Base-by-base conservation (phyloP, 1,140 invertebrate genomes). In the Tachypleus tridentatus region DNA sequence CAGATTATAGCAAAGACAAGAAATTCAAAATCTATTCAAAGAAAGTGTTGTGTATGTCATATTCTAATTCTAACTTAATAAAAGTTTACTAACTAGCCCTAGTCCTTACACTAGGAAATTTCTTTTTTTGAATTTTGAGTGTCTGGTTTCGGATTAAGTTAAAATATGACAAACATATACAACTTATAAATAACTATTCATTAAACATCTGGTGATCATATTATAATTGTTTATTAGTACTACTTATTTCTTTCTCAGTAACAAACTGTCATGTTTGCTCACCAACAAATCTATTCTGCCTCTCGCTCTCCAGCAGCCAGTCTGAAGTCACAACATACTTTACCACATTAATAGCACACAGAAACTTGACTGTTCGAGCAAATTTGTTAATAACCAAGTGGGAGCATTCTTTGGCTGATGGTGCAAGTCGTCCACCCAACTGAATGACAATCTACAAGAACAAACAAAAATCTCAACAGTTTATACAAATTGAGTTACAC, bases 301-400 rank as follows among this genome's bases (percentile, higher is more conserved):
- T 77, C 56, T 82, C 82, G 70, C 88, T 90, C 62, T 93, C 89
- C 10, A 84, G 77, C 6, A 98, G 73, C 95, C 95, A 97, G 29
- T 87, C 83, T 4, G 86, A 80, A 51, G 83, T 84, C 0, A 97
- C 80, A 50, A 97, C 83, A 75, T 87, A 86, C 70, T 87, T 84
- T 64, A 87, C 86, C 52, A 79, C 77, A 58, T 86, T 86, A 50
- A 96, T 80, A 72, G 88, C 87, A 72, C 85, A 85, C 10, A 97
- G 81, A 48, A 97, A 81, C 76, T 97, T 97, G 66, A 86, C 82
- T 0, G 93, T 94, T 61, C 92, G 81, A 53, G 82, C 82, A 47
- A 92, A 79, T 60, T 82, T 78, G 53, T 78, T 76, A 82, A 94
- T 87, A 1, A 98, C 84, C 10, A 97, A 79, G 77, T 97, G 93